Conservation (phyloP, 2,113 vertebrate genomes). For the Coracopsis vasa region DNA sequence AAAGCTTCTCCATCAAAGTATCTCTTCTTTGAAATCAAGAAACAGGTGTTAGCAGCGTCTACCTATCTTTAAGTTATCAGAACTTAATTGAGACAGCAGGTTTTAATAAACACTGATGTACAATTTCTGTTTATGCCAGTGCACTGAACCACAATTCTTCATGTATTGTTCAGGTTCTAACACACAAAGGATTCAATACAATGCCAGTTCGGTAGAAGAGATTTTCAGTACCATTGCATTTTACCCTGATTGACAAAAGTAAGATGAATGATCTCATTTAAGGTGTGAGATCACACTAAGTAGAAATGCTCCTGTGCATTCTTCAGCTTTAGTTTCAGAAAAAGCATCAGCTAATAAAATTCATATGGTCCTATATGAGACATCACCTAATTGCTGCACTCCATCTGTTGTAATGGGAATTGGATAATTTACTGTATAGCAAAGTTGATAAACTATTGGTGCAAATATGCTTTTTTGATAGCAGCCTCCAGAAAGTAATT, state of each 20-base stretch:
- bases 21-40: background rate
- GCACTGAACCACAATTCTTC: background rate
- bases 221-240: background rate
- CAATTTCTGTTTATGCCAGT: background rate
- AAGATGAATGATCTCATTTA: background rate
- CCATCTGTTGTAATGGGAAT: background rate
- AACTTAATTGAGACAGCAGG: background rate
- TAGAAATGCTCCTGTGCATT: background rate
- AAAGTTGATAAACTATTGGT: background rate
- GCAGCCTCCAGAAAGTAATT: constrained; percentile 14
- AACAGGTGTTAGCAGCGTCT: background rate
- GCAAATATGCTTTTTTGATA: background rate
- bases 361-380: background rate
- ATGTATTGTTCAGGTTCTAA: background rate
- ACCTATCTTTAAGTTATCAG: background rate
- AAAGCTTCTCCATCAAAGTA: background rate
- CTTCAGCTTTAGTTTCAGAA: background rate
- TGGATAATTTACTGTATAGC: background rate
- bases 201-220: background rate
- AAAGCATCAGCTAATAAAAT: constrained; percentile 1
- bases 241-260: background rate
- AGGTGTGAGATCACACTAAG: background rate
- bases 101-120: background rate
- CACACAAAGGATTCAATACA: background rate
- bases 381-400: constrained; percentile 1